Percentiles rank a stretch among this genome's conserved stretches.
These are phyloP conservation scores for Drosophila micromelanica DNA, from an alignment of 1,140 invertebrate species.

Conservation along the genomic window DNA sequence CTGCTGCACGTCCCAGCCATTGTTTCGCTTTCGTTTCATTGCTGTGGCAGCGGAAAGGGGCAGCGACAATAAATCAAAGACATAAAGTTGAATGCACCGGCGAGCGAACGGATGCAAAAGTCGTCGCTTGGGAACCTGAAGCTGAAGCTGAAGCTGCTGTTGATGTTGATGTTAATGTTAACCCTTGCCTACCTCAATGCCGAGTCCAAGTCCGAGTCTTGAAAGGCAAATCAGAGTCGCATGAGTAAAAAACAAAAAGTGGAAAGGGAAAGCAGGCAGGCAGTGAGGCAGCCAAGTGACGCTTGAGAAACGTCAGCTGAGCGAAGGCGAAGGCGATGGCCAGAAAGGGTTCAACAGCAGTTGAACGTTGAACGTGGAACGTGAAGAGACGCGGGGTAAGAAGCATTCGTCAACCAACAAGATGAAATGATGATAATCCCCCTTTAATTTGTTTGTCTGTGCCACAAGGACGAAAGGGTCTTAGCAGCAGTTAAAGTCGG, in stretches of 20 bases:
- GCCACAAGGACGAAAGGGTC: conserved; percentile 52
- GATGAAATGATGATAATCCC: conserved; percentile 64
- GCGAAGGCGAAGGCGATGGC: conserved; percentile 36
- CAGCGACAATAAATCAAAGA: conserved; percentile 79
- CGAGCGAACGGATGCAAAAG: conserved; percentile 71
- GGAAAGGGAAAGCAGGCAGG: conserved; percentile 8
- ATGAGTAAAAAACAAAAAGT: conserved; percentile 29
- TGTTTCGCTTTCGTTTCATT: conserved; percentile 83
- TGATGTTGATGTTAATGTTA: conserved; percentile 46
- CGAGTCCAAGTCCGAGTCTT: conserved; percentile 49
- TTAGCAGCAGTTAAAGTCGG: conserved; percentile 13
- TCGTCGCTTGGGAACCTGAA: conserved; percentile 70
- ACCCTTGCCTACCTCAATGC: conserved; percentile 81
- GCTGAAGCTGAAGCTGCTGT: conserved; percentile 43
- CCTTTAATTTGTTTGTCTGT: conserved; percentile 60
- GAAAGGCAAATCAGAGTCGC: conserved; percentile 67
- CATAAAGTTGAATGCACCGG: conserved; percentile 79
- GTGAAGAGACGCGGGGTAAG: neutral
- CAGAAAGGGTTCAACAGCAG: conserved; percentile 52
- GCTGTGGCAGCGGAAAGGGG: conserved; percentile 28
- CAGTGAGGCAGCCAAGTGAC: conserved; percentile 34
- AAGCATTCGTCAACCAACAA: conserved; percentile 25
- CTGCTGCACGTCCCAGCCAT: conserved; percentile 36
- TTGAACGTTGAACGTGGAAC: no score
- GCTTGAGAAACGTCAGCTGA: conserved; percentile 75